These are phyloP conservation scores for Uria lomvia DNA, from an alignment of 2,113 vertebrate species.

Conservation along the genomic window DNA sequence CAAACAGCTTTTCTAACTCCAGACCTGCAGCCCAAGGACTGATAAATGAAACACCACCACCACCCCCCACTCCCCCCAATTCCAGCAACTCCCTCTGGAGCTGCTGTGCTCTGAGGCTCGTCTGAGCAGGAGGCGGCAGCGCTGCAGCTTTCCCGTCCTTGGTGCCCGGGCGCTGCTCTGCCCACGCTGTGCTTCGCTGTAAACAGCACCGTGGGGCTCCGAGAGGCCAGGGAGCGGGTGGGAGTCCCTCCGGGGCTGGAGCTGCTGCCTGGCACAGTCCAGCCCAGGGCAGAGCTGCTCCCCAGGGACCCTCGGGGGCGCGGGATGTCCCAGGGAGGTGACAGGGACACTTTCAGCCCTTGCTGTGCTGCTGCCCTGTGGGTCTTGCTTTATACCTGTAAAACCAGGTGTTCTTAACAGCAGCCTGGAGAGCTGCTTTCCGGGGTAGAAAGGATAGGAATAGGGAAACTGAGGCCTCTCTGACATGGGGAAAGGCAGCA, in stretches of 20 bases:
- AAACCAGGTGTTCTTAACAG: fast-evolving
- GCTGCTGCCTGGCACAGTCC: neutral
- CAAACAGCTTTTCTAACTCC: neutral
- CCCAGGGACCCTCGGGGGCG: fast-evolving
- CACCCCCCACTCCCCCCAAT: fast-evolving
- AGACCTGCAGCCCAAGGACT: fast-evolving
- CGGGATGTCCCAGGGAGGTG: neutral
- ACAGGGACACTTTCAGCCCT: fast-evolving
- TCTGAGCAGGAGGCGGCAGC: neutral
- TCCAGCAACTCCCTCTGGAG: fast-evolving
- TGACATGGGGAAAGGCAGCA: neutral
- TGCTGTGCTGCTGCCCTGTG: neutral
- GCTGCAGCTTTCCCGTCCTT: neutral
- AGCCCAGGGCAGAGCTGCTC: fast-evolving
- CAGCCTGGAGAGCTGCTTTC: neutral
- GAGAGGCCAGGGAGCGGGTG: neutral
- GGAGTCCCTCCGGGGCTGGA: neutral
- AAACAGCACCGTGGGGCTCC: fast-evolving
- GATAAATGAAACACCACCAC: neutral
- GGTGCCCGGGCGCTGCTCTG: neutral
- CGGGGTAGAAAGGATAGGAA: neutral
- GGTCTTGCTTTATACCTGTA: fast-evolving
- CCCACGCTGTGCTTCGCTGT: neutral
- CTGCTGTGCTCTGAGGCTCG: fast-evolving
- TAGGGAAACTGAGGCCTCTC: neutral